Conservation (phyloP, 2,888 invertebrate species). For the Thelaira solivaga region DNA sequence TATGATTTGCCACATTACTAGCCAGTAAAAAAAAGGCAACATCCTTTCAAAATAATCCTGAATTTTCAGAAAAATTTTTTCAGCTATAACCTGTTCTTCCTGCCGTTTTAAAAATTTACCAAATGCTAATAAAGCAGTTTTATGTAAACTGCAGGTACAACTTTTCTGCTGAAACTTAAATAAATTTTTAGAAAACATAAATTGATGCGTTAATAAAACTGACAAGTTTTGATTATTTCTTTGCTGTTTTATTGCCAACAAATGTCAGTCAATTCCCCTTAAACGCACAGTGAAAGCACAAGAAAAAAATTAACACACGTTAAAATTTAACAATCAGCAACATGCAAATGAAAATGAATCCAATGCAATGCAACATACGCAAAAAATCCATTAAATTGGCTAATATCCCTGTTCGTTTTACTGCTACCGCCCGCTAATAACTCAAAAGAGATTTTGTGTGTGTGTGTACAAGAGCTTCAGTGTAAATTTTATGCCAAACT, state of each 20-base stretch:
- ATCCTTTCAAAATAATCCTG: no score
- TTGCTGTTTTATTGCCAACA: background rate
- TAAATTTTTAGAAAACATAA: background rate
- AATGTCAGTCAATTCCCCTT: background rate
- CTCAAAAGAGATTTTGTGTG: conserved; percentile 47
- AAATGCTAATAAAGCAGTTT: background rate
- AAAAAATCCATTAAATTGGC: background rate
- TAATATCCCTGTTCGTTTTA: background rate
- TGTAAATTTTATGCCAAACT: conserved; percentile 41
- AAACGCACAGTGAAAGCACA: background rate
- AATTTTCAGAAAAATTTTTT: no score
- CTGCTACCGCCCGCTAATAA: conserved; percentile 6
- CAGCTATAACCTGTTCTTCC: no score
- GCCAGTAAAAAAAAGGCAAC: no score
- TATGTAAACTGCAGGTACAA: background rate
- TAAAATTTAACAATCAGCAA: background rate
- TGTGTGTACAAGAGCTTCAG: no score
- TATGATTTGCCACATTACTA: no score
- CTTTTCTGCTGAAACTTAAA: background rate
- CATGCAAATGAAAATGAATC: no score
- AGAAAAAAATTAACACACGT: background rate
- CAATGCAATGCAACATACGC: background rate
- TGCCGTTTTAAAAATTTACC: background rate
- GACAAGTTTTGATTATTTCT: background rate
- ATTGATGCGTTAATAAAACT: conserved; percentile 8